Base-by-base conservation (phyloP, 2,888 invertebrate genomes). In the Tachina grossa region DNA sequence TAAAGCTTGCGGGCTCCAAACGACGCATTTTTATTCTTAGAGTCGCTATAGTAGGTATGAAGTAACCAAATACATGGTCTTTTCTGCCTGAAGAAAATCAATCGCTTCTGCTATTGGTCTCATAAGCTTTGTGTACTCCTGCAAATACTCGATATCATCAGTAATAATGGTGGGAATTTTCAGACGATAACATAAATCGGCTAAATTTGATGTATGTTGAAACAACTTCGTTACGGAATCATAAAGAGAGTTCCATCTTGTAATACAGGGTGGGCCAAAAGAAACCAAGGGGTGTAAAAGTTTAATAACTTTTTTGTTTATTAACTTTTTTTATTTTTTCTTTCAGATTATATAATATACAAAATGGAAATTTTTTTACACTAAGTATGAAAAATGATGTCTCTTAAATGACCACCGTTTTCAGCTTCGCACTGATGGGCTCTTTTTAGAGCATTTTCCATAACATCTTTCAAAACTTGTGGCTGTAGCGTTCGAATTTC, bases 221-320 rank as follows among this genome's bases (percentile, higher is more conserved):
- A 83, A 41, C 59, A 83, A 71, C 45, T 31, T 72, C 59, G 39
- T 72, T 65, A 77, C 59, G 53, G 78, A 63, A 63, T 63, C 19
- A 6, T 22, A 63, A 69, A 84, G 75, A 11, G 71, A 84, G 65
- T 75, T 84, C 79, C 84, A 76, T 14, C 76, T 76, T 43, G 79
- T 84, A 16, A 79, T 69, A 47, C 49, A 57, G 16, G 75, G 75
- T 53, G 71, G 63, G 39, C 71, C n/a, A n/a, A n/a, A n/a, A n/a
- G n/a, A n/a, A n/a, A n/a, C n/a, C n/a, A n/a, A n/a, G n/a, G n/a
- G n/a, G n/a, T n/a, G n/a, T n/a, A n/a, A n/a, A n/a, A n/a, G n/a
- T n/a, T n/a, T n/a, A n/a, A n/a, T n/a, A n/a, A n/a, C n/a, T n/a
- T n/a, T n/a, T n/a, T n/a, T n/a, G n/a, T n/a, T n/a, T n/a, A n/a